Evolutionary conservation across 2,797 vertebrate species (phyloP).

Genomic region (Molossus molossus): DNA sequence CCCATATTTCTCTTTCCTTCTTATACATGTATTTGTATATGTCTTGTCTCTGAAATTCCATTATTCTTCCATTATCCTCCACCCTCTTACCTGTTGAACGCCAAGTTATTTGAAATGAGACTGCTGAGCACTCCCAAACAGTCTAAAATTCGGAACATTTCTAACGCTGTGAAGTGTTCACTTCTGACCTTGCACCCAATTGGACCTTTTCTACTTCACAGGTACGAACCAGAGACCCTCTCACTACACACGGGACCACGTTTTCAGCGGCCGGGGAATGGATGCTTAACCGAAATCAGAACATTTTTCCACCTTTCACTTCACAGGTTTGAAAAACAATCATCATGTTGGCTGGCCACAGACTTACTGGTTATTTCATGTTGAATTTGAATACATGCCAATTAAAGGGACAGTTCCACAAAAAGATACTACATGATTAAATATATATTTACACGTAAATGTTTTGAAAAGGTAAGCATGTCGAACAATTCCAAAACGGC

Average conservation of each 20-base stretch:
- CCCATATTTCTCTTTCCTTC: background rate
- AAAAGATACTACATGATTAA: background rate
- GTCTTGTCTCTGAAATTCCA: background rate
- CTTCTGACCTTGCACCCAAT: background rate
- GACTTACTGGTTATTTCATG: slow-evolving; percentile 22
- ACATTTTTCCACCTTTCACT: slow-evolving; percentile 27
- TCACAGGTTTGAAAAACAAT: slow-evolving; percentile 35
- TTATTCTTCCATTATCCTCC: background rate
- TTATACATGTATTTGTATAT: background rate
- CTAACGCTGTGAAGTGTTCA: background rate
- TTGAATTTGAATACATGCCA: slow-evolving; percentile 40
- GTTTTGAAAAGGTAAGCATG: slow-evolving; percentile 38
- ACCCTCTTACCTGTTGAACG: background rate
- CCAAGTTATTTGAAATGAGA: background rate
- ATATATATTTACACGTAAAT: slow-evolving; percentile 28
- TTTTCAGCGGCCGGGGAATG: background rate
- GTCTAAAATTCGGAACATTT: background rate
- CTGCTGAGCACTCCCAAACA: background rate
- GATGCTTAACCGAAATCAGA: background rate
- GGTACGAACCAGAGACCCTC: background rate
- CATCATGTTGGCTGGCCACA: background rate
- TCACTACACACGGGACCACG: background rate
- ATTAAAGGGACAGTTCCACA: background rate
- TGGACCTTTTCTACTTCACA: background rate
- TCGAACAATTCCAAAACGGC: too few relatives aligned